phyloP scores from a whole-genome alignment of 2,797 vertebrate genomes.

The Myoxocephalus aenaeus region DNA sequence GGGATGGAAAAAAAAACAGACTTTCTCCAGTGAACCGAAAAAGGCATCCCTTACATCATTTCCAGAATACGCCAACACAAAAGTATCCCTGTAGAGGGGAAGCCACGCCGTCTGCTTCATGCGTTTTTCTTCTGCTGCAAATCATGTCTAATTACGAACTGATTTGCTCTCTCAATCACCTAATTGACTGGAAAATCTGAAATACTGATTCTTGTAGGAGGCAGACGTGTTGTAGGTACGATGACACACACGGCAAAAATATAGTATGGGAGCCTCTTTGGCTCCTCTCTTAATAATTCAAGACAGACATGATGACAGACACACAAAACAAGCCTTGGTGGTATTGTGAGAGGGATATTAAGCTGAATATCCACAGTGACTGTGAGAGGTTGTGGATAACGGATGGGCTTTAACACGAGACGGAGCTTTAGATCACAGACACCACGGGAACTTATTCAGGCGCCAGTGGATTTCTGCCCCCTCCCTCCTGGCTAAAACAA shows the following conservation, averaged over 20 bases:
- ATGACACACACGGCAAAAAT: constrained; percentile 12
- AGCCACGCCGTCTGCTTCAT: constrained; percentile 26
- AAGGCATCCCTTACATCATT: constrained; percentile 9
- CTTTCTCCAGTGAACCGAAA: not conserved
- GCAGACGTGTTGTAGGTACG: constrained; percentile 43
- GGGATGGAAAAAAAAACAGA: not conserved
- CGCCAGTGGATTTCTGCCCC: constrained; percentile 54
- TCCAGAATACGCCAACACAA: constrained; percentile 6
- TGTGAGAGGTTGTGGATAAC: constrained; percentile 61
- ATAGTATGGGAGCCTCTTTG: constrained; percentile 17
- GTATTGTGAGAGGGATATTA: constrained; percentile 55
- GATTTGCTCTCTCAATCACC: constrained; percentile 69
- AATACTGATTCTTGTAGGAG: constrained; percentile 59
- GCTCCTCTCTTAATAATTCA: constrained; percentile 43
- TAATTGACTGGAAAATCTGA: constrained; percentile 77
- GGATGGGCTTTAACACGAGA: constrained; percentile 70
- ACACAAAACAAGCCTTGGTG: constrained; percentile 49
- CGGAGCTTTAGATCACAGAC: constrained; percentile 74
- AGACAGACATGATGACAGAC: constrained; percentile 37
- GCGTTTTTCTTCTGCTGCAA: constrained; percentile 54
- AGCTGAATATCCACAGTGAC: constrained; percentile 60
- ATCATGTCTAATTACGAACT: constrained; percentile 68
- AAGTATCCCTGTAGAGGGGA: constrained; percentile 3
- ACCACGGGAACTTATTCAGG: constrained; percentile 56
- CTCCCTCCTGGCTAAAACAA: constrained; percentile 67